These are phyloP conservation scores for Mylabris phalerata DNA, from an alignment of 1,140 invertebrate genomes.

Conservation along the genomic window DNA sequence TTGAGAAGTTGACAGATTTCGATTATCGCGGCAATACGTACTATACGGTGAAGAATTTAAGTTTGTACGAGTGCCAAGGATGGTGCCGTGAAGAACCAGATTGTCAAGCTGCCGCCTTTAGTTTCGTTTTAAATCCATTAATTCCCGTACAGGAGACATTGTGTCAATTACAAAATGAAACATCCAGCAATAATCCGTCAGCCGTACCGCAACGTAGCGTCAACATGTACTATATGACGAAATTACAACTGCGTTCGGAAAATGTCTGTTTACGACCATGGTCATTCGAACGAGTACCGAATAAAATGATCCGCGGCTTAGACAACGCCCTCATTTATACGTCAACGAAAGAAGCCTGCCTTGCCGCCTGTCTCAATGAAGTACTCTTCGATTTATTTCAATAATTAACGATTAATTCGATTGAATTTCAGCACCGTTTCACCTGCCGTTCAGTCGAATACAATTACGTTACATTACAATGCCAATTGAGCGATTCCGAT, in stretches of 20 bases:
- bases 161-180: constrained; percentile 89
- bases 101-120: constrained; percentile 85
- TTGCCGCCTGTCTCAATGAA: constrained; percentile 87
- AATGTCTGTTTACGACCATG: constrained; percentile 86
- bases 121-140: constrained; percentile 85
- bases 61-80: constrained; percentile 88
- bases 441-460: constrained; percentile 88
- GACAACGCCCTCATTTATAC: constrained; percentile 90
- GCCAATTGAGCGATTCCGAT: constrained; percentile 83
- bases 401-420: not conserved
- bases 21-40: constrained; percentile 87
- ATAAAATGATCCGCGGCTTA: constrained; percentile 81
- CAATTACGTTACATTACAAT: constrained; percentile 87
- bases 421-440: constrained; percentile 64
- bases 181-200: constrained; percentile 77
- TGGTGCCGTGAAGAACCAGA: constrained; percentile 89
- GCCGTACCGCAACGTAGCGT: constrained; percentile 73
- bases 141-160: constrained; percentile 87
- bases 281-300: constrained; percentile 88
- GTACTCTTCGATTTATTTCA: constrained; percentile 42
- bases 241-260: constrained; percentile 82
- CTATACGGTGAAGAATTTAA: constrained; percentile 86
- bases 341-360: constrained; percentile 86
- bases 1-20: constrained; percentile 88
- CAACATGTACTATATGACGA: constrained; percentile 94